Conservation (phyloP, 1,140 invertebrate genomes). For the Drosophila pruinosa region DNA sequence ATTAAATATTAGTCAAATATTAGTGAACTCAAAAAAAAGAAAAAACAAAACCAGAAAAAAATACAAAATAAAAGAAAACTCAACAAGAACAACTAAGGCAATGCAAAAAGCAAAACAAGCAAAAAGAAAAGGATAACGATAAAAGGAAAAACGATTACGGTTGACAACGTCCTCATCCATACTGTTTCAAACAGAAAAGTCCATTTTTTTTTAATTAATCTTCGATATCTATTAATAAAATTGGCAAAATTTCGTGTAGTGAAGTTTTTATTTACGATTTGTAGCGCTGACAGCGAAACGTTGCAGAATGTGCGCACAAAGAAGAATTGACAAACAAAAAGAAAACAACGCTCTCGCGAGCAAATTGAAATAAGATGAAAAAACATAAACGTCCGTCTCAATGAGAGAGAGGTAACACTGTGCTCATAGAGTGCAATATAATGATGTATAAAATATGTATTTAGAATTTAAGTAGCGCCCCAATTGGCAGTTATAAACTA, state of each 20-base stretch:
- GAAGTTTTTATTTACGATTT: not conserved
- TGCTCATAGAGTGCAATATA: slow-evolving; percentile 7
- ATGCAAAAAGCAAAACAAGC: slow-evolving; percentile 12
- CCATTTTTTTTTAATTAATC: not conserved
- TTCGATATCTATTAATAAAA: not conserved
- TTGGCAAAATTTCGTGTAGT: not conserved
- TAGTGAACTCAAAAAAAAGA: slow-evolving; percentile 47
- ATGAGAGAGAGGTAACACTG: slow-evolving; percentile 8
- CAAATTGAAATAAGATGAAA: not conserved
- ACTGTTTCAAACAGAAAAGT: not conserved
- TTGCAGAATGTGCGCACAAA: slow-evolving; percentile 12
- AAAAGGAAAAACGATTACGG: slow-evolving; percentile 28
- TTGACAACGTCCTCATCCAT: slow-evolving; percentile 32
- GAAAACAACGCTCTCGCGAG: not conserved
- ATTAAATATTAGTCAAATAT: slow-evolving; percentile 75
- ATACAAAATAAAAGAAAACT: slow-evolving; percentile 19
- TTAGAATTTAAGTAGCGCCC: slow-evolving; percentile 13
- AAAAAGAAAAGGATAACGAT: slow-evolving; percentile 14
- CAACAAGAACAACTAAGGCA: slow-evolving; percentile 30
- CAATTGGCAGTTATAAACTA: slow-evolving; percentile 19
- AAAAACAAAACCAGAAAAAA: slow-evolving; percentile 30
- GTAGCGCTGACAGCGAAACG: not conserved
- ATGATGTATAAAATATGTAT: slow-evolving; percentile 3
- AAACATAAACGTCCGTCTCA: slow-evolving; percentile 20
- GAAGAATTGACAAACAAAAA: not conserved